Evolutionary conservation across 2,113 vertebrate species (phyloP), one percentile per base, ranked within the genome.

Genomic region (Eurystomus gularis): DNA sequence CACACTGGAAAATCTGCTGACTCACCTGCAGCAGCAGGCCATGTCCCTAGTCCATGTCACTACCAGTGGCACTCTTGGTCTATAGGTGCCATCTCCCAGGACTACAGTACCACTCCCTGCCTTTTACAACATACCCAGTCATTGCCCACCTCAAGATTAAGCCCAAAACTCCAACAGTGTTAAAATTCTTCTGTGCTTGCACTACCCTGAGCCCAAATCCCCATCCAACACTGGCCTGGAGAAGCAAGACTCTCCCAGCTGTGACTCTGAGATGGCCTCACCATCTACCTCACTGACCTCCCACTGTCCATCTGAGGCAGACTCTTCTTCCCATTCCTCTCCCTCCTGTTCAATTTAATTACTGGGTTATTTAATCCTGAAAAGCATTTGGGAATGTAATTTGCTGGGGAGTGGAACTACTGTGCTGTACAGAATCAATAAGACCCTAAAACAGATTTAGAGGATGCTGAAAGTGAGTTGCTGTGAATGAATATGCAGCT

Each of bases 181-280:
- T 78, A 70, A 49, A 84, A 40, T 54, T 72, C 31, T 65, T 39
- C 70, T 33, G 17, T 37, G 40, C 31, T 2, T 68, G 35, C 24
- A 51, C 20, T 17, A 15, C 5, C 17, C 61, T 19, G 37, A 86
- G 54, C 10, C 18, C 31, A 13, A 75, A 0, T 35, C 13, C 26
- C 26, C 16, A 4, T 2, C 5, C 40, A 84, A 44, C n/a, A 31
- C 26, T 7, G 26, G 33, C 10, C 58, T 77, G 31, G 54, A 42
- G 55, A 72, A 80, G n/a, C 2, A 4, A 33, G 20, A 75, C 44
- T 49, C 8, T 49, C 28, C 60, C 23, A 82, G 68, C 46, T 83
- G 19, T 0, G 0, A 1, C 52, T 70, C 58, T 3, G 8, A 57
- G 40, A 58, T 44, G 57, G 29, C 52, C 19, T 65, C 9, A 46